phyloP scores from a whole-genome alignment of 1,140 invertebrate species.

The Drosophila kohkoa region DNA sequence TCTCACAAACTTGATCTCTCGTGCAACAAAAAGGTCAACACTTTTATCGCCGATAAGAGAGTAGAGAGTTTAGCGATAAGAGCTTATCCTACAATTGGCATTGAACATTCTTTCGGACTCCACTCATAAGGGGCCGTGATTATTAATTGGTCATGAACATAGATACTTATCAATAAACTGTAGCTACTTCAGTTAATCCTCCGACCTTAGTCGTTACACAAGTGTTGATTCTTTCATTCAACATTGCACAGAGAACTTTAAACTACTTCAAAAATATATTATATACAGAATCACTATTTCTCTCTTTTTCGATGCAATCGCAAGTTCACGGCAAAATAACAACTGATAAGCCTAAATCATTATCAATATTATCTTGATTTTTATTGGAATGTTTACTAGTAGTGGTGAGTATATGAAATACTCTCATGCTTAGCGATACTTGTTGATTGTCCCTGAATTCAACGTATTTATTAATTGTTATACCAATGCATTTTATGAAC shows the following conservation, averaged over 20 bases:
- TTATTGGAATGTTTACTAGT: background rate
- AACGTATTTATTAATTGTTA: slow-evolving; percentile 19
- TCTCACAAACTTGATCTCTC: too few relatives aligned
- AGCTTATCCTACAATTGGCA: slow-evolving; percentile 4
- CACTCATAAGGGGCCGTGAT: background rate
- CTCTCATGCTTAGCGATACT: background rate
- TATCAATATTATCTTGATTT: slow-evolving; percentile 3
- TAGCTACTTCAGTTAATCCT: slow-evolving; percentile 20
- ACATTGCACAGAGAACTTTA: slow-evolving; percentile 5
- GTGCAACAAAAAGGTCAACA: too few relatives aligned
- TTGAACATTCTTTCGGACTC: slow-evolving; percentile 7
- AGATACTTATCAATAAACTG: slow-evolving; percentile 3
- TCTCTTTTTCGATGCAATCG: background rate
- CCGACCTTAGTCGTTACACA: background rate
- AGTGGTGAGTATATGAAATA: background rate
- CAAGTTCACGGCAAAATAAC: slow-evolving; percentile 17
- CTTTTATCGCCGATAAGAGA: too few relatives aligned
- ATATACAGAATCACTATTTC: background rate
- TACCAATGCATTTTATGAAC: slow-evolving; percentile 11
- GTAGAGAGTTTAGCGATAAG: slow-evolving; percentile 5
- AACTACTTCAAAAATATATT: background rate
- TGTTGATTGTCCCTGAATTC: slow-evolving; percentile 15
- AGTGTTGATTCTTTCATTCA: background rate
- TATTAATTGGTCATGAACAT: slow-evolving; percentile 6
- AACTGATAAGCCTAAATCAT: slow-evolving; percentile 17